Conservation (phyloP, 2,888 invertebrate species). For the Kryphioiulus occultus region DNA sequence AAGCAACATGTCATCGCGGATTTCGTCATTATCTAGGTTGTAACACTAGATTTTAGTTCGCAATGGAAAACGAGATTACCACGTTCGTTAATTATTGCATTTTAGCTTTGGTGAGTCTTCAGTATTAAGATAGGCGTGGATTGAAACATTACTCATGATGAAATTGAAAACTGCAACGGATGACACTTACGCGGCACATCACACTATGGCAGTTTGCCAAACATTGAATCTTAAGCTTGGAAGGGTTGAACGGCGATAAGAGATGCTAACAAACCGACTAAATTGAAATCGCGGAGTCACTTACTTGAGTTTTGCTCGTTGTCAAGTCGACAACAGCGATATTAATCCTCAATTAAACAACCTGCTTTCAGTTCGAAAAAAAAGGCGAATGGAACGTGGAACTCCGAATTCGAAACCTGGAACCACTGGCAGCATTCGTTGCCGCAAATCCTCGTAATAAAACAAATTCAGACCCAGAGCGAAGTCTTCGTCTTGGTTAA, state of each 20-base stretch:
- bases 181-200: neutral
- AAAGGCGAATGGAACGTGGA: neutral
- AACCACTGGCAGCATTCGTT: neutral
- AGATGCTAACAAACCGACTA: neutral
- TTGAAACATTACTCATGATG: neutral
- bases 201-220: neutral
- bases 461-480: neutral
- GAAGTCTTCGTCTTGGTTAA: neutral
- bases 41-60: too few relatives aligned
- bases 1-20: too few relatives aligned
- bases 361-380: neutral
- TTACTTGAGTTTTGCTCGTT: neutral
- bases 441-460: neutral
- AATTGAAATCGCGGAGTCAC: neutral
- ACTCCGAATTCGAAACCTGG: neutral
- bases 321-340: neutral
- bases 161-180: too few relatives aligned
- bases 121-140: too few relatives aligned
- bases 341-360: neutral
- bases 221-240: neutral
- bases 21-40: too few relatives aligned
- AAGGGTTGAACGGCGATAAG: neutral
- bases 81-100: too few relatives aligned
- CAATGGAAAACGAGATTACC: too few relatives aligned
- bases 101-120: too few relatives aligned